Evolutionary conservation across 2,113 vertebrate species (phyloP).

Genomic region (Gnathonemus longibarbis): DNA sequence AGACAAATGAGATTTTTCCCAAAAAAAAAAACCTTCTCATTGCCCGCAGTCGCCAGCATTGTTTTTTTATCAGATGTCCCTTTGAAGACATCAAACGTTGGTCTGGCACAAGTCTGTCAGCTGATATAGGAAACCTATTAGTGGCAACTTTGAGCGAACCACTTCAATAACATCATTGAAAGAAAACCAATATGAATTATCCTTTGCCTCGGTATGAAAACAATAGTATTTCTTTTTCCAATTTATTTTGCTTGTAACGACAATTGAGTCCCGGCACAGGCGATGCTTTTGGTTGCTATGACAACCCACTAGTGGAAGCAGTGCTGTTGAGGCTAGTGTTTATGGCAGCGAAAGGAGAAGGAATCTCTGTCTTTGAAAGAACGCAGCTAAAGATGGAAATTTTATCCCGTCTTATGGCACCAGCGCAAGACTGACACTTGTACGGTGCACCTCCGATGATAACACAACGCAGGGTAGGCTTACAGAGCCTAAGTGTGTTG

Average conservation of each 20-base stretch:
- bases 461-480: neutral
- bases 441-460: neutral
- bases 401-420: neutral
- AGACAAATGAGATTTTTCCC: slow-evolving; percentile 27
- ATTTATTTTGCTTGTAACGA: neutral
- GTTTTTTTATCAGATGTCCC: slow-evolving; percentile 27
- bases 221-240: slow-evolving; percentile 5
- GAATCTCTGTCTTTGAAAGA: neutral
- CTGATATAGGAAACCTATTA: slow-evolving; percentile 9
- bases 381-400: neutral
- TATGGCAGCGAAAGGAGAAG: neutral
- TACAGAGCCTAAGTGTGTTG: neutral
- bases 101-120: neutral
- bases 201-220: slow-evolving; percentile 3
- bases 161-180: slow-evolving; percentile 15
- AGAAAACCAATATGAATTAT: slow-evolving; percentile 14
- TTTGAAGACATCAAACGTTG: slow-evolving; percentile 17
- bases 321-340: neutral
- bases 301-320: neutral
- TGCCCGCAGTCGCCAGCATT: slow-evolving; percentile 6
- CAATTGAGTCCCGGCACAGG: neutral
- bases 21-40: slow-evolving; percentile 11
- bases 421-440: neutral
- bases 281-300: neutral
- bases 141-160: slow-evolving; percentile 6